Evolutionary conservation across 2,797 vertebrate species (phyloP), one percentile per base, ranked within the genome.

Genomic region (Macropodus opercularis): DNA sequence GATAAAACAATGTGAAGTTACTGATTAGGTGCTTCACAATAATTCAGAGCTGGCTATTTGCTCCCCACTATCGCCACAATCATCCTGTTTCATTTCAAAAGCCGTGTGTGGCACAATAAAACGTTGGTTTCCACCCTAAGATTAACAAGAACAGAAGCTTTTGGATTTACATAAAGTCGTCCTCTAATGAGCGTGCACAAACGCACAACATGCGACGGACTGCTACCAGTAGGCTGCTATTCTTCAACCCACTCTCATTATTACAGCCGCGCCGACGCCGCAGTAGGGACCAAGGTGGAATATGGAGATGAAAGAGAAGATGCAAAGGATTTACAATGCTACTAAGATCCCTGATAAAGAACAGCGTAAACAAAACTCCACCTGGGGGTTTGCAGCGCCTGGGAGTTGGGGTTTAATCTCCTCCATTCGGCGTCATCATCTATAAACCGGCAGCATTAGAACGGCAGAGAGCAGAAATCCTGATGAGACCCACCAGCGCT

Each of bases 281-380:
- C 81, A 62, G 57, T 18, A 56, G 80, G 81, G 73, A 87, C 81
- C 79, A 76, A 87, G 87, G 84, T 87, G 77, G 74, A 70, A 73
- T 60, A 51, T 77, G 61, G 81, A 91, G 90, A 90, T 89, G 88
- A 91, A 90, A 89, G 87, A 63, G 61, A 63, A 84, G 80, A 84
- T 85, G 75, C 62, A 75, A 80, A 85, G 81, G 78, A 77, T 87
- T 90, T 85, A 85, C 80, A 86, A 87, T 86, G 81, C 85, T 80
- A 83, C 48, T 58, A 63, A 83, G 85, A 91, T 92, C 85, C 79
- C 87, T 69, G 89, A 85, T 87, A 83, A 85, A 77, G 77, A 67
- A 41, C 47, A 38, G 83, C 57, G 36, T 80, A 86, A 89, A 89
- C 83, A 88, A 86, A 86, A 83, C 80, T 77, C 69, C 51, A 83